Evolutionary conservation across 2,113 vertebrate species (phyloP).

Genomic region (Barnardius zonarius): DNA sequence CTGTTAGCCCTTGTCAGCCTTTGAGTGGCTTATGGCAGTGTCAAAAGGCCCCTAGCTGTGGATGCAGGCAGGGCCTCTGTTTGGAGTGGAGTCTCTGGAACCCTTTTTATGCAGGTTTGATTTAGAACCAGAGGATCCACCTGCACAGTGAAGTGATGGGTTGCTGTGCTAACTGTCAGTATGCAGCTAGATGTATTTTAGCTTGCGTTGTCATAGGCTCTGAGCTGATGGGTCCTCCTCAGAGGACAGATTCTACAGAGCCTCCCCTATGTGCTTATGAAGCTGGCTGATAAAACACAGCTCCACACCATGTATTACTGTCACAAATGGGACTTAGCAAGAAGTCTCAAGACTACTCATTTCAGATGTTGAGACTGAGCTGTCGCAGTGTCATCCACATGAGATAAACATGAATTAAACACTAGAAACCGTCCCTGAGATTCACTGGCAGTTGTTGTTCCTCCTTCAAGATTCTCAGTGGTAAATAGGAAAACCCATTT

Average conservation of each 20-base stretch:
- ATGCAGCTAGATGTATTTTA: neutral
- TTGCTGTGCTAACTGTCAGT: neutral
- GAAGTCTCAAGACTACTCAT: neutral
- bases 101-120: neutral
- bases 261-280: neutral
- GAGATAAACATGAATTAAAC: neutral
- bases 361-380: neutral
- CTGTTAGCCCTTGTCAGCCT: neutral
- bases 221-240: neutral
- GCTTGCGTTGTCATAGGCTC: neutral
- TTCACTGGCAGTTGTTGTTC: neutral
- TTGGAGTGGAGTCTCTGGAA: neutral
- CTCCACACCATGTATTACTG: neutral
- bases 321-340: neutral
- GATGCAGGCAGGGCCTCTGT: neutral
- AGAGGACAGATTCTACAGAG: neutral
- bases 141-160: rapidly evolving
- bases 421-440: neutral
- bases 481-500: neutral
- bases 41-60: neutral
- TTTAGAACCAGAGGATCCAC: neutral
- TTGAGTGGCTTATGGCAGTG: neutral
- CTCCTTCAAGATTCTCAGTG: neutral
- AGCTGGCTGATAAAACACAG: neutral
- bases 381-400: neutral